Percentiles rank a stretch among this genome's conserved stretches.
phyloP scores from a whole-genome alignment of 2,797 vertebrate genomes.

The Australoheros facetus region DNA sequence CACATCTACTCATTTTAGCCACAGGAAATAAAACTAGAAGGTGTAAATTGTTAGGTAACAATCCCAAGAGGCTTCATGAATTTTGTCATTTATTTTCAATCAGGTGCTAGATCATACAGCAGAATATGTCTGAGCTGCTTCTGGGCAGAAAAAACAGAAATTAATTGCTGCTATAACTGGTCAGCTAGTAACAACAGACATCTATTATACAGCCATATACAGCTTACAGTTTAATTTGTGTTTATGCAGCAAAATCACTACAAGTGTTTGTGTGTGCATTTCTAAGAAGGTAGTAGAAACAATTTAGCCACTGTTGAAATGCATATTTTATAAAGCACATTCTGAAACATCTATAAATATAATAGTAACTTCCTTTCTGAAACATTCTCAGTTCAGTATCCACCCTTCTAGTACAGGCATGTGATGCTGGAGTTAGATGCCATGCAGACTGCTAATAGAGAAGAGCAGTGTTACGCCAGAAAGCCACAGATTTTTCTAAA shows the following conservation, averaged over 20 bases:
- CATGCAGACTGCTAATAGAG: not conserved
- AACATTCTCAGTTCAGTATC: not conserved
- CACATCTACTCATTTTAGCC: not conserved
- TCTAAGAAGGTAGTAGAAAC: not conserved
- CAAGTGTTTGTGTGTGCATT: not conserved
- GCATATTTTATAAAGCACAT: constrained; percentile 44
- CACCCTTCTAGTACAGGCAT: not conserved
- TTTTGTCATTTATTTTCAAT: not conserved
- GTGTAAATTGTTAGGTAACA: not conserved
- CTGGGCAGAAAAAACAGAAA: not conserved
- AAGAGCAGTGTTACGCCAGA: not conserved
- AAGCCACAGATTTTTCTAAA: not conserved
- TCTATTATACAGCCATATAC: not conserved
- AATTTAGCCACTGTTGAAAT: constrained; percentile 5
- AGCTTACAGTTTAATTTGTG: not conserved
- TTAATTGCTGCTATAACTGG: too few species aligned
- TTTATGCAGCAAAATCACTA: not conserved
- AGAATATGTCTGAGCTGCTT: not conserved
- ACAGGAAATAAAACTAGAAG: not conserved
- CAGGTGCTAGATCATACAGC: not conserved
- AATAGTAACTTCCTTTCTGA: not conserved
- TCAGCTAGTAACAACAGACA: not conserved
- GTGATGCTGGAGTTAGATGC: not conserved
- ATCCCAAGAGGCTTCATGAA: not conserved
- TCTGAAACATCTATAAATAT: constrained; percentile 11